A percentile compares a stretch with the other conserved stretches of the same genome.
Evolutionary conservation across 1,140 invertebrate genomes (phyloP).

Genomic region (Drosophila parabipectinata): DNA sequence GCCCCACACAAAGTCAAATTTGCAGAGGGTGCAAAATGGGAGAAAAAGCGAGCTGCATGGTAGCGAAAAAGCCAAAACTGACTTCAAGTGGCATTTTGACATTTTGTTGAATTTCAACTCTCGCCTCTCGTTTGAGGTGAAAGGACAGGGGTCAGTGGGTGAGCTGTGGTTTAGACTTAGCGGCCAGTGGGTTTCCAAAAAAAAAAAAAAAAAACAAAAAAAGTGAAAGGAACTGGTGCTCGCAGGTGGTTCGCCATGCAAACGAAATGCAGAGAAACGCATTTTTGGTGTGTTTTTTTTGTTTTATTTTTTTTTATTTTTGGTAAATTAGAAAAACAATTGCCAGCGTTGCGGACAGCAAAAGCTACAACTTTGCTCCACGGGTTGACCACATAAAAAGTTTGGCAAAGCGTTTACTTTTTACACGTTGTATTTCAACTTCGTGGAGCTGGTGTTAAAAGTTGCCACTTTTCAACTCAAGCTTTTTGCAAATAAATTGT

Average conservation of each 20-base stretch:
- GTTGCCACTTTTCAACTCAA: slow-evolving; percentile 14
- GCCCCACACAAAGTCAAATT: slow-evolving; percentile 46
- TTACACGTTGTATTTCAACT: slow-evolving; percentile 36
- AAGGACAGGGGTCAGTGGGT: slow-evolving; percentile 1
- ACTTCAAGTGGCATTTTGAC: slow-evolving; percentile 68
- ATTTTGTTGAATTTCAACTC: slow-evolving; percentile 63
- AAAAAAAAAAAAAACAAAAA: neutral
- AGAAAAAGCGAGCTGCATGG: slow-evolving; percentile 4
- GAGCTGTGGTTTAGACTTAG: neutral
- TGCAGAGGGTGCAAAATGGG: slow-evolving; percentile 5
- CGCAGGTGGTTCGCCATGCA: slow-evolving; percentile 44
- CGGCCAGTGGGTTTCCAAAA: neutral
- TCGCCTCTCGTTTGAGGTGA: slow-evolving; percentile 31
- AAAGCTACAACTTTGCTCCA: slow-evolving; percentile 40
- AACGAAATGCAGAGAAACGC: slow-evolving; percentile 40
- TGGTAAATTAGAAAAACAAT: slow-evolving; percentile 56
- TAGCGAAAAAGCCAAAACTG: slow-evolving; percentile 44
- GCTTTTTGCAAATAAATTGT: slow-evolving; percentile 30
- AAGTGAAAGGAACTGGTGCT: slow-evolving; percentile 32
- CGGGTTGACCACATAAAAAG: slow-evolving; percentile 50
- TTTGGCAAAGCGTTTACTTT: slow-evolving; percentile 30
- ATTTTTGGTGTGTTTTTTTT: slow-evolving; percentile 12
- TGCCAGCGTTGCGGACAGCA: slow-evolving; percentile 27
- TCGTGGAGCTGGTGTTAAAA: slow-evolving; percentile 32
- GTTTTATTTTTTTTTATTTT: slow-evolving; percentile 14